A percentile compares a stretch with the other conserved stretches of the same genome.
Evolutionary conservation across 1,140 invertebrate species (phyloP).

Genomic region (Batillaria attramentaria): DNA sequence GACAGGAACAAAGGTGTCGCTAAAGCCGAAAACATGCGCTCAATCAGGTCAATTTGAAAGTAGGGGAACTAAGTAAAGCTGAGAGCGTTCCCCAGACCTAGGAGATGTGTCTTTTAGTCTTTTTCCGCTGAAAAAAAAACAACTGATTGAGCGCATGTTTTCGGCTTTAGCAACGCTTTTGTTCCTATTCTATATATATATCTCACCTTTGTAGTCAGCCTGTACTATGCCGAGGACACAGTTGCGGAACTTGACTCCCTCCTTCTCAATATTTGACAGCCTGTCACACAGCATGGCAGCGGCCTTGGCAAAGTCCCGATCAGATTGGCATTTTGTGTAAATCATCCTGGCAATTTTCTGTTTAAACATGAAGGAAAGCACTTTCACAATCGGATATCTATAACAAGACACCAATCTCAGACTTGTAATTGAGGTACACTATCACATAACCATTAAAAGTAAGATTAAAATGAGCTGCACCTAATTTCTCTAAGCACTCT

Average conservation of each 20-base stretch:
- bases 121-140: not conserved
- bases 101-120: not conserved
- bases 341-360: slow-evolving; percentile 37
- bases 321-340: slow-evolving; percentile 43
- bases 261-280: slow-evolving; percentile 49
- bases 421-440: too few relatives aligned
- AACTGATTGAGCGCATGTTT: too few relatives aligned
- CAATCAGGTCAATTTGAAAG: too few relatives aligned
- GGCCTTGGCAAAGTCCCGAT: slow-evolving; percentile 47
- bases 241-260: slow-evolving; percentile 47
- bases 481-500: too few relatives aligned
- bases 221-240: slow-evolving; percentile 49
- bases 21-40: too few relatives aligned
- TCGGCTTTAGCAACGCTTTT: too few relatives aligned
- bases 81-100: not conserved
- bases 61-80: not conserved
- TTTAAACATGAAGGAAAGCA: not conserved
- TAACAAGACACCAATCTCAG: not conserved
- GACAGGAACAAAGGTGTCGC: too few relatives aligned
- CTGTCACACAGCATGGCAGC: slow-evolving; percentile 50
- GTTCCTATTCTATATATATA: too few relatives aligned
- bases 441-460: too few relatives aligned
- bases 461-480: too few relatives aligned
- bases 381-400: not conserved
- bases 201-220: slow-evolving; percentile 55